phyloP scores from a whole-genome alignment of 2,888 invertebrate genomes.

The Orchesellides sinensis region DNA sequence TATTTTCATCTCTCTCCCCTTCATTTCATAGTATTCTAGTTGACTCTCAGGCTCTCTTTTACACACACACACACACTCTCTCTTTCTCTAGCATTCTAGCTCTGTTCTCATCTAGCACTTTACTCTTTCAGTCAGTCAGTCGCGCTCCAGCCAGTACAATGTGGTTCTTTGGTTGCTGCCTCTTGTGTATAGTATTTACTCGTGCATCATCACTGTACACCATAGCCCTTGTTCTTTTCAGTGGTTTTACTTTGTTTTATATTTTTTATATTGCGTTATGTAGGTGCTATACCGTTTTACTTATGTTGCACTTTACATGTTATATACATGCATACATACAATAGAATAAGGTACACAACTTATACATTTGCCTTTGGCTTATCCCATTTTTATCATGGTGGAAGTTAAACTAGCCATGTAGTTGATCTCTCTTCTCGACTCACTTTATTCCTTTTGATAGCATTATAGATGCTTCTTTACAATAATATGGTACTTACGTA shows the following conservation, averaged over 20 bases:
- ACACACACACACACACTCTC: slow-evolving; percentile 31
- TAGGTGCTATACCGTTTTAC: slow-evolving; percentile 6
- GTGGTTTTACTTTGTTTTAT: slow-evolving; percentile 27
- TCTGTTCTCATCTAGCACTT: no score
- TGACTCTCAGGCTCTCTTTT: slow-evolving; percentile 28
- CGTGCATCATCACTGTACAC: slow-evolving; percentile 24
- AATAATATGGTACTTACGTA: background rate
- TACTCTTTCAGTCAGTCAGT: slow-evolving; percentile 34
- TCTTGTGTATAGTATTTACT: slow-evolving; percentile 38
- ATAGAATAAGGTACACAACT: no score
- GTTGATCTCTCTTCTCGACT: background rate
- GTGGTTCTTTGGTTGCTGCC: slow-evolving; percentile 28
- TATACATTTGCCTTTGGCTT: background rate
- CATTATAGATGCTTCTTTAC: background rate
- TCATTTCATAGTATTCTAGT: slow-evolving; percentile 28
- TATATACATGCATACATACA: background rate
- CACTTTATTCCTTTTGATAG: background rate
- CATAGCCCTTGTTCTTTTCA: slow-evolving; percentile 15
- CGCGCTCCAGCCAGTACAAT: no score
- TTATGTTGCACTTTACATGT: background rate
- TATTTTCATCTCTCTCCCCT: slow-evolving; percentile 56
- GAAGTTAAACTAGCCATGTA: background rate
- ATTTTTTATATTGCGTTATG: background rate
- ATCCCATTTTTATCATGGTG: slow-evolving; percentile 1
- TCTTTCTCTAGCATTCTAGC: slow-evolving; percentile 33